Evolutionary conservation across 2,113 vertebrate species (phyloP).

Genomic region (Acanthisitta chloris): DNA sequence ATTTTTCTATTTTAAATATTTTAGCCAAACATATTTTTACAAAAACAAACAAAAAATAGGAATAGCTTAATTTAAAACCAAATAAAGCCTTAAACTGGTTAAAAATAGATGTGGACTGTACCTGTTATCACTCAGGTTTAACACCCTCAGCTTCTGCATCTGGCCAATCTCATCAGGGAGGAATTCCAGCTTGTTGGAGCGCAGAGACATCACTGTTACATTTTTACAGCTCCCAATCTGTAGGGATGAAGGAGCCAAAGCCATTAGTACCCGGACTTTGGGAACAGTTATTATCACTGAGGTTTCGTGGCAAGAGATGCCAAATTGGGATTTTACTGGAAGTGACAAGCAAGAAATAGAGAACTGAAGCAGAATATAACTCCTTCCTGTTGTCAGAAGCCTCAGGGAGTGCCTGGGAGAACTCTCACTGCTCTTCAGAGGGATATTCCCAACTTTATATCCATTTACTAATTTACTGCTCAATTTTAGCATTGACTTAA

Average conservation of each 20-base stretch:
- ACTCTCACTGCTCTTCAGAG: neutral
- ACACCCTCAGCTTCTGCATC: conserved; percentile 96
- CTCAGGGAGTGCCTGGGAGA: fast-evolving
- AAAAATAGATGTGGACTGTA: conserved; percentile 50
- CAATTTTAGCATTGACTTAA: fast-evolving
- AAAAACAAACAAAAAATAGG: neutral
- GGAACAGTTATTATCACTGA: neutral
- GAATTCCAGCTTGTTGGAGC: conserved; percentile 97
- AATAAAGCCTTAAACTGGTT: neutral
- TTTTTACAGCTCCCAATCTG: conserved; percentile 98
- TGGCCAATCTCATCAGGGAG: conserved; percentile 98
- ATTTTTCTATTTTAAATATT: neutral
- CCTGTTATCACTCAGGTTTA: conserved; percentile 98
- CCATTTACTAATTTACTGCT: neutral
- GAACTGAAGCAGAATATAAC: fast-evolving
- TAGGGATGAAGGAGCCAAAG: neutral
- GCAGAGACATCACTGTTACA: conserved; percentile 96
- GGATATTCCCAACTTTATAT: neutral
- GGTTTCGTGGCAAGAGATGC: neutral
- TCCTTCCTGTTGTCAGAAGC: neutral
- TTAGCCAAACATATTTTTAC: neutral
- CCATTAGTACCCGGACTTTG: neutral
- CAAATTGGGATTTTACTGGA: neutral
- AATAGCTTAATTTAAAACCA: too few species aligned
- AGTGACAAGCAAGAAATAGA: neutral